phyloP scores from a whole-genome alignment of 2,113 vertebrate species.

The Mormyrus iriodes region DNA sequence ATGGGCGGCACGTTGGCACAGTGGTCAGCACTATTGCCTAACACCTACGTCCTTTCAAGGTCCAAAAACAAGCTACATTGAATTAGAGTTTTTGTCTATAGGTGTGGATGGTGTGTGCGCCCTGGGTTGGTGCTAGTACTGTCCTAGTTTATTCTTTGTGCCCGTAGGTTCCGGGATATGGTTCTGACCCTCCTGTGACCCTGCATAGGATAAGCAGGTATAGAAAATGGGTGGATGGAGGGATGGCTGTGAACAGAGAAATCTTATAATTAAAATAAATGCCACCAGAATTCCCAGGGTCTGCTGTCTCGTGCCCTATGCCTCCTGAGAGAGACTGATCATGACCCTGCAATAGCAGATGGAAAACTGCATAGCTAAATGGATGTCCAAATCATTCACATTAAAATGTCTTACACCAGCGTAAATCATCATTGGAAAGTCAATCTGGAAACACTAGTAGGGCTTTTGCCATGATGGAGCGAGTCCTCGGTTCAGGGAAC shows the following conservation, averaged over 20 bases:
- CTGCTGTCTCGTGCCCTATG: not conserved
- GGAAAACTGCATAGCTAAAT: not conserved
- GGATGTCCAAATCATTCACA: not conserved
- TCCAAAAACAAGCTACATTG: not conserved
- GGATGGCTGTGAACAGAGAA: not conserved
- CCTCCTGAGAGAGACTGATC: not conserved
- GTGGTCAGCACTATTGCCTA: not conserved
- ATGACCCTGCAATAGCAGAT: not conserved
- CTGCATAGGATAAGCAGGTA: not conserved
- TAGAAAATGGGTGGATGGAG: not conserved
- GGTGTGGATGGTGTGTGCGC: not conserved
- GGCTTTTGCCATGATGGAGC: conserved; percentile 17
- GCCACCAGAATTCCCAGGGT: not conserved
- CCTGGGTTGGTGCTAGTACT: not conserved
- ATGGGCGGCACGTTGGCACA: too few species aligned
- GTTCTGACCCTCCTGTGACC: not conserved
- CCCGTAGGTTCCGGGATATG: not conserved
- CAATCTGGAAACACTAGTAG: not conserved
- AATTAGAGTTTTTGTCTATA: not conserved
- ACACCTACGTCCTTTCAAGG: not conserved
- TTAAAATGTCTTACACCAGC: not conserved
- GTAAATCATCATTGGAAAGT: not conserved
- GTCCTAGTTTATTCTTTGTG: not conserved
- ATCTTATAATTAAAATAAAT: not conserved
- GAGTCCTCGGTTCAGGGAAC: conserved; percentile 25